Base-by-base conservation (phyloP, 1,140 invertebrate species). In the Brachionus calyciflorus region DNA sequence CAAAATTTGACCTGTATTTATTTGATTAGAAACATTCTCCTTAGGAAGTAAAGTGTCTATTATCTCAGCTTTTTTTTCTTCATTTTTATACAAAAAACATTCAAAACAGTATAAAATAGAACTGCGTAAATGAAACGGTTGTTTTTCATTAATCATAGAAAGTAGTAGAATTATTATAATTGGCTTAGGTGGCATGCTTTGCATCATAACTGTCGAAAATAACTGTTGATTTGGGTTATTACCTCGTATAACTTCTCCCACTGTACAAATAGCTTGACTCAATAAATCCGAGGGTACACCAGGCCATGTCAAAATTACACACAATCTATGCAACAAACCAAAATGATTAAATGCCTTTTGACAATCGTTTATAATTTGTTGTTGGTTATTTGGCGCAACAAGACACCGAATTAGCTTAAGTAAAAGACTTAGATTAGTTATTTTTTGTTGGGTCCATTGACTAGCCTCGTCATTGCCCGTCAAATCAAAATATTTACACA, bases 81-180 rank as follows among this genome's bases (percentile, higher is more conserved):
- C 91, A 85, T 99, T 99, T 84, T 91, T 93, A 82, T 91, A 95
- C 0, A 99, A 86, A 82, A 92, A 98, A 83, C 92, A 97, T 86
- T 98, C 90, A 83, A 98, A 97, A 82, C 94, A 97, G 83, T 99
- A 99, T 0, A 98, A 88, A 9, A 98, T 94, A 0, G 96, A 91
- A 86, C 93, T 96, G 68, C 95, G 89, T 65, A 99, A 84, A 7
- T 89, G 84, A 82, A 98, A 92, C 12, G 93, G 91, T 83, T 99
- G 96, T 82, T 96, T 97, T 81, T 99, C 96, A 84, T 97, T 97
- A 2, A 98, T 93, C 94, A 99, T 98, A 0, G 94, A 97, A 91
- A 98, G 94, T 10, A 99, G 84, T 7, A 99, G 86, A 48, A 98
- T 91, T 0, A 98, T 91, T 55, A 99, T 91, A 0, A 92, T 93